Conservation (phyloP, 2,888 invertebrate species). For the Drosophila pseudotakahashii region DNA sequence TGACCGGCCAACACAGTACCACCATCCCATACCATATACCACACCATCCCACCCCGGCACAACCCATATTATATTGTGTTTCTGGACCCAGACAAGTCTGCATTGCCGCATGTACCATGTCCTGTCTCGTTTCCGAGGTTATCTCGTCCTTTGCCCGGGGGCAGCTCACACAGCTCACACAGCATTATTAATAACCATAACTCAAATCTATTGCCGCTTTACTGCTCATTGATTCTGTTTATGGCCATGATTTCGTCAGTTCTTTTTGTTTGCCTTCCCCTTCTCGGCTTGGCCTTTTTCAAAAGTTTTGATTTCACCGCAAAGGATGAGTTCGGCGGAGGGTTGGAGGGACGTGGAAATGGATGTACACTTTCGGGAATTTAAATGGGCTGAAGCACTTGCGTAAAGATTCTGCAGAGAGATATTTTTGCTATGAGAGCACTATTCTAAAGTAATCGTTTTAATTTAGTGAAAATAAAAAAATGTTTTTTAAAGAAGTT, state of each 20-base stretch:
- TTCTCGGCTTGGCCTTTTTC: slow-evolving; percentile 10
- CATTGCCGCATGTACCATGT: slow-evolving; percentile 65
- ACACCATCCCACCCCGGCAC: neutral
- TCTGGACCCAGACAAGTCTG: slow-evolving; percentile 70
- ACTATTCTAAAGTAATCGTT: too few relatives aligned
- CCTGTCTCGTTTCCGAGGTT: slow-evolving; percentile 26
- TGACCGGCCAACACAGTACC: slow-evolving; percentile 37
- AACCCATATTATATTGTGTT: slow-evolving; percentile 67
- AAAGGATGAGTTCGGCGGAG: slow-evolving; percentile 10
- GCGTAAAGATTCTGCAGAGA: neutral
- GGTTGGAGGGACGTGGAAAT: slow-evolving; percentile 3
- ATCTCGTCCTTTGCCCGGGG: slow-evolving; percentile 30
- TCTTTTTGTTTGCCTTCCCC: slow-evolving; percentile 17
- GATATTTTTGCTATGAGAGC: neutral
- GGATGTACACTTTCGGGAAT: neutral
- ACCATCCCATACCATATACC: neutral
- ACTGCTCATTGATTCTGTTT: slow-evolving; percentile 75
- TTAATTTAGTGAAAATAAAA: neutral
- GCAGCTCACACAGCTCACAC: slow-evolving; percentile 28
- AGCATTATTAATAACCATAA: slow-evolving; percentile 81
- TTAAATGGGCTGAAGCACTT: slow-evolving; percentile 23
- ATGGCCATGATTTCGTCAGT: slow-evolving; percentile 54
- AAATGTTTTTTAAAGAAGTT: too few relatives aligned
- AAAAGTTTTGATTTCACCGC: slow-evolving; percentile 55
- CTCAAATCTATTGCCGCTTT: slow-evolving; percentile 80